Conservation (phyloP, 2,113 vertebrate genomes). For the Arizona elegans region DNA sequence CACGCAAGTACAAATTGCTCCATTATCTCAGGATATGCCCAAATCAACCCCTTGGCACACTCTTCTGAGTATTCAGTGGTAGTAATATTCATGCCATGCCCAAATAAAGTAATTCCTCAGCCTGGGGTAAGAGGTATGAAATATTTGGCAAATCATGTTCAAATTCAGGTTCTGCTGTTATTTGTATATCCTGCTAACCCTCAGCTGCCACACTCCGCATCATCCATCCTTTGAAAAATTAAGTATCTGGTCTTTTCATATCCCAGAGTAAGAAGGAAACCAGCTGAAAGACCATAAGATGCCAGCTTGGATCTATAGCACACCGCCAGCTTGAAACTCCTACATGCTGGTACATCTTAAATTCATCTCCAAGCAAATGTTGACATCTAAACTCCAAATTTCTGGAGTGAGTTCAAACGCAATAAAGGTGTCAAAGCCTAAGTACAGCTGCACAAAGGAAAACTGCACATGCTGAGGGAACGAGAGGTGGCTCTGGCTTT, state of each 20-base stretch:
- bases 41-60: background rate
- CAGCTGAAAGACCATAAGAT: background rate
- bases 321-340: background rate
- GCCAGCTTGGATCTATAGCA: background rate
- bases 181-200: background rate
- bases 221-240: background rate
- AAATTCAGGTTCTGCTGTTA: background rate
- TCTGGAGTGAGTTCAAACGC: background rate
- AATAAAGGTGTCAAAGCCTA: background rate
- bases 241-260: background rate
- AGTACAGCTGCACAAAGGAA: conserved; percentile 23
- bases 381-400: conserved; percentile 15
- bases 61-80: background rate
- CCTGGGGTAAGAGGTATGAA: background rate
- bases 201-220: background rate
- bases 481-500: conserved; percentile 16
- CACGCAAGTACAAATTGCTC: background rate
- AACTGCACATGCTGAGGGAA: conserved; percentile 12
- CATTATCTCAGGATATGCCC: background rate
- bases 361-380: conserved; percentile 21
- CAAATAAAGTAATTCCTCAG: background rate
- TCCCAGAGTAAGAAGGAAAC: background rate
- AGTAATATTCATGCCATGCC: background rate
- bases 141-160: background rate
- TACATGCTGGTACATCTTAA: background rate